Evolutionary conservation across 2,113 vertebrate genomes (phyloP).

Genomic region (Lampris incognitus): DNA sequence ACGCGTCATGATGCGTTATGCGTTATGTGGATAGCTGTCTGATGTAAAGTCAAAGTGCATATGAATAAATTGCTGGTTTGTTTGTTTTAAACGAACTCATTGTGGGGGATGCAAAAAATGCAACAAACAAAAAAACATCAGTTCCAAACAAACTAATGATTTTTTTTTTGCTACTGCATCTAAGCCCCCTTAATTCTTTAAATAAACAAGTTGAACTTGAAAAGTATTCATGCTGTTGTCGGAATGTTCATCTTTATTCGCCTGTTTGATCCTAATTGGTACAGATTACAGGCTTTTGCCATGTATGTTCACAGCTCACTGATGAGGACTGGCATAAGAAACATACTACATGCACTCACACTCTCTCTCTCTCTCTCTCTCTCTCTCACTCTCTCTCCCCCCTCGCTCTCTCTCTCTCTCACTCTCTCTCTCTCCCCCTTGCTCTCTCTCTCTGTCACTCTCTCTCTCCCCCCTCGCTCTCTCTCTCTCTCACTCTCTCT

Average conservation of each 20-base stretch:
- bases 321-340: constrained; percentile 58
- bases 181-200: constrained; percentile 38
- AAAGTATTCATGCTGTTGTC: constrained; percentile 57
- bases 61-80: constrained; percentile 7
- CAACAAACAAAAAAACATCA: too few relatives aligned
- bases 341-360: constrained; percentile 11
- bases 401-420: background rate
- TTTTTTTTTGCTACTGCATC: background rate
- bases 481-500: too few relatives aligned
- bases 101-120: too few relatives aligned
- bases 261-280: constrained; percentile 73
- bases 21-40: constrained; percentile 6
- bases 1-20: constrained; percentile 21
- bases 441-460: too few relatives aligned
- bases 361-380: constrained; percentile 12
- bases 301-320: constrained; percentile 63
- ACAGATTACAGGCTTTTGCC: constrained; percentile 73
- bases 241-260: constrained; percentile 71
- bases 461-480: too few relatives aligned
- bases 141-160: too few relatives aligned
- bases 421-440: too few relatives aligned
- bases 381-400: background rate
- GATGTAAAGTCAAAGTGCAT: constrained; percentile 7
- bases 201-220: constrained; percentile 69
- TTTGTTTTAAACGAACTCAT: background rate